Percentiles rank a stretch among this genome's conserved stretches.
Evolutionary conservation across 2,797 vertebrate species (phyloP).

Genomic region (Syngnathus rostellatus): DNA sequence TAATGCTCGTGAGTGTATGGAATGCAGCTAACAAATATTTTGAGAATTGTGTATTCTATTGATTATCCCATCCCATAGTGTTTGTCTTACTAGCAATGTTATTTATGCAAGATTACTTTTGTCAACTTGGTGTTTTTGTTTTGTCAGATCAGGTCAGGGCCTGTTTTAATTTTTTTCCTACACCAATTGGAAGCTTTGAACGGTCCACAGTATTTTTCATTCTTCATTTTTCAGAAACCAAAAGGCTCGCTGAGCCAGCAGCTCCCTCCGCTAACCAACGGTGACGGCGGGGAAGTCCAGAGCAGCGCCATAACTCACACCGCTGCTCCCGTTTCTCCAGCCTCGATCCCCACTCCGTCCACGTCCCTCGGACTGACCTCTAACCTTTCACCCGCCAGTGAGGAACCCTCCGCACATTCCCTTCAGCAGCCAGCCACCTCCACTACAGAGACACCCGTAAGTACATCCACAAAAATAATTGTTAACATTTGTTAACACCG

Average conservation of each 20-base stretch:
- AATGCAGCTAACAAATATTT: too few relatives aligned
- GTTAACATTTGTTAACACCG: conserved; percentile 6
- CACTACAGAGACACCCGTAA: conserved; percentile 93
- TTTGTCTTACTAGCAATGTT: too few relatives aligned
- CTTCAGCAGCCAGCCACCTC: conserved; percentile 95
- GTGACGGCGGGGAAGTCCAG: conserved; percentile 81
- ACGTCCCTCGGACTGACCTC: conserved; percentile 32
- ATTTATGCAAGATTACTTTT: too few relatives aligned
- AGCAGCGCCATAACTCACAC: conserved; percentile 75
- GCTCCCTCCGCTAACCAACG: conserved; percentile 89
- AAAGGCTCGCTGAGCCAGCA: conserved; percentile 87
- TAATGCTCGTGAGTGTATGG: conserved; percentile 23
- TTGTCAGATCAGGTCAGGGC: background rate
- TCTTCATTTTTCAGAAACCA: conserved; percentile 69
- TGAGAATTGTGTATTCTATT: too few relatives aligned
- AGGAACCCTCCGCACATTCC: conserved; percentile 81
- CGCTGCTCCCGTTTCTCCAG: conserved; percentile 71
- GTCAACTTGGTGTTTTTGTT: background rate
- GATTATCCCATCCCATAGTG: too few relatives aligned
- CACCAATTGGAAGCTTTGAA: background rate
- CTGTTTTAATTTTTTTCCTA: background rate
- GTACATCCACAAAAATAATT: conserved; percentile 23
- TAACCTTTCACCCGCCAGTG: conserved; percentile 58
- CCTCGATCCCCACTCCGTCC: conserved; percentile 27
- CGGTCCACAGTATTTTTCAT: background rate